Conservation (phyloP, 2,113 vertebrate species). For the Microtus richardsoni region DNA sequence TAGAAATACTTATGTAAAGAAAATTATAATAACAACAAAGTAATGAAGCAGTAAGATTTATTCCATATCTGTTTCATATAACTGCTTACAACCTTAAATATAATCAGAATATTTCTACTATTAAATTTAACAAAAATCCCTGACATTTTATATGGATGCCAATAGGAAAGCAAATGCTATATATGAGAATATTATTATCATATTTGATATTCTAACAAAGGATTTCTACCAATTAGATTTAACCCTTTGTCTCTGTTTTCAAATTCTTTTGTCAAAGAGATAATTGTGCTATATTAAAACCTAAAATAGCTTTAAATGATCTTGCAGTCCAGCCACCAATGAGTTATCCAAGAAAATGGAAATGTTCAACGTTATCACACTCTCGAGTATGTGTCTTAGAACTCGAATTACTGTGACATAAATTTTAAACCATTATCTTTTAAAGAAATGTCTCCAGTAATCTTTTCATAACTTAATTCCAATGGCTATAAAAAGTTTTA, state of each 20-base stretch:
- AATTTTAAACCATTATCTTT: not conserved
- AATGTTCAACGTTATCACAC: not conserved
- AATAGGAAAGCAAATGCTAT: not conserved
- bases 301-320: not conserved
- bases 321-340: not conserved
- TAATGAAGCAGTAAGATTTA: not conserved
- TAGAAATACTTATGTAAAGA: not conserved
- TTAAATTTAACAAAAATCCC: not conserved
- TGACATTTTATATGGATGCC: not conserved
- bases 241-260: not conserved
- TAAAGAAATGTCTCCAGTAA: not conserved
- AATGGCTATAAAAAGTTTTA: not conserved
- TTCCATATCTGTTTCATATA: not conserved
- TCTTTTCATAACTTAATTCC: not conserved
- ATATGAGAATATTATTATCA: not conserved
- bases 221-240: not conserved
- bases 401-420: not conserved
- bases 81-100: not conserved
- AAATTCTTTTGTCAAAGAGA: constrained; percentile 15
- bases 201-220: not conserved
- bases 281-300: not conserved
- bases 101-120: not conserved
- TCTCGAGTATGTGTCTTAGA: not conserved
- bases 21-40: not conserved
- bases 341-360: not conserved